Evolutionary conservation across 2,888 invertebrate genomes (phyloP), one percentile per base, ranked within the genome.

Genomic region (Augiades crinisus): DNA sequence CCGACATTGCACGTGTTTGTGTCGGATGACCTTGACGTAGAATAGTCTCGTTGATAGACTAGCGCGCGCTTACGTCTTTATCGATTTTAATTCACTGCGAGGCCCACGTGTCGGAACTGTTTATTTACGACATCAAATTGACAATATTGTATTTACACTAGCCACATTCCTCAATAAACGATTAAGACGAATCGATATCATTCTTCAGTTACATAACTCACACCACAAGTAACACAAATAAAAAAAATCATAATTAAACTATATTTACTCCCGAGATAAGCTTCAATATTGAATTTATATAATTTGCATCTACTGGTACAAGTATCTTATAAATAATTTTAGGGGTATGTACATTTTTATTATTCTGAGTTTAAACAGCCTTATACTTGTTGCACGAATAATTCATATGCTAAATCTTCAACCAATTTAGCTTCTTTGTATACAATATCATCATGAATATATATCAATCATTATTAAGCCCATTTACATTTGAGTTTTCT

Each of bases 1-100:
- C 92, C 67, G 91, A 91, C 93, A 92, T 92, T 79, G 85, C 89
- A 89, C 89, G 89, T 89, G 88, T 86, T 85, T 82, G 71, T 78
- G 72, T 76, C 68, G 65, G 66, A 66, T 84, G 88, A 88, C 88
- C 88, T 89, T 88, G 88, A 81, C 72, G 79, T 78, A 75, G 79
- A 84, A 80, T 81, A 75, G 83, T 81, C 81, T 82, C 78, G 81
- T 78, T 82, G 81, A 83, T 85, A 85, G 76, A 81, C 81, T 81
- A 72, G 84, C 86, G 86, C 87, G 81, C 85, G 86, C 88, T 84
- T 81, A 75, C 77, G 81, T 70, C 79, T 75, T 75, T 85, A 87
- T 88, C 81, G 87, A 89, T 68, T 66, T 86, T 83, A 76, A 76
- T 81, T 75, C 78, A 75, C 70, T 67, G 64, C 63, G 62, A 73